A percentile compares a stretch with the other conserved stretches of the same genome.
phyloP scores from a whole-genome alignment of 2,888 invertebrate genomes.

The Morpho deidamia region DNA sequence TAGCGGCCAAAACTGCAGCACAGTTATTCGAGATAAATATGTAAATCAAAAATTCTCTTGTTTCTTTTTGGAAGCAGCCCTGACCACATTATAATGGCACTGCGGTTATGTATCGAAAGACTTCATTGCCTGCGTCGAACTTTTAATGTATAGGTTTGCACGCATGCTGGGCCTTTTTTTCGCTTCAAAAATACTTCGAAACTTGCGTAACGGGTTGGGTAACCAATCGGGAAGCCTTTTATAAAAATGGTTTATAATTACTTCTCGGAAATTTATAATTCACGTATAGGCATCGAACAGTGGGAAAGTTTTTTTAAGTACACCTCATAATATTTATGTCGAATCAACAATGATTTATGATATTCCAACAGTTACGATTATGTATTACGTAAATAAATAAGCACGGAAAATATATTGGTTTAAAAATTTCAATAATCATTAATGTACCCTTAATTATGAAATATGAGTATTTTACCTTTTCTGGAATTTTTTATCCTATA shows the following conservation, averaged over 20 bases:
- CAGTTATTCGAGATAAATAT: conserved; percentile 13
- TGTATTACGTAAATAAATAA: no score
- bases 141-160: conserved; percentile 46
- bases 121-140: conserved; percentile 61
- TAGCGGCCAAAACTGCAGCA: conserved; percentile 15
- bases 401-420: no score
- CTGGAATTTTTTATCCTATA: no score
- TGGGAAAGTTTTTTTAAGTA: no score
- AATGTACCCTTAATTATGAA: no score
- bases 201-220: conserved; percentile 23
- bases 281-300: neutral
- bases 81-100: conserved; percentile 32
- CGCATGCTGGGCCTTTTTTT: conserved; percentile 47
- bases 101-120: conserved; percentile 43
- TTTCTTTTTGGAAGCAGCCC: conserved; percentile 36
- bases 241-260: conserved; percentile 25
- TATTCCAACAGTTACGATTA: no score
- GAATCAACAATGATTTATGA: no score
- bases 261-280: conserved; percentile 11
- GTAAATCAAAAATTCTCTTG: conserved; percentile 20
- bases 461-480: no score
- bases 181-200: conserved; percentile 18
- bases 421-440: no score
- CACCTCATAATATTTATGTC: no score
- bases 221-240: conserved; percentile 25